Conservation (phyloP, 2,113 vertebrate genomes). For the Tachuris rubrigastra region DNA sequence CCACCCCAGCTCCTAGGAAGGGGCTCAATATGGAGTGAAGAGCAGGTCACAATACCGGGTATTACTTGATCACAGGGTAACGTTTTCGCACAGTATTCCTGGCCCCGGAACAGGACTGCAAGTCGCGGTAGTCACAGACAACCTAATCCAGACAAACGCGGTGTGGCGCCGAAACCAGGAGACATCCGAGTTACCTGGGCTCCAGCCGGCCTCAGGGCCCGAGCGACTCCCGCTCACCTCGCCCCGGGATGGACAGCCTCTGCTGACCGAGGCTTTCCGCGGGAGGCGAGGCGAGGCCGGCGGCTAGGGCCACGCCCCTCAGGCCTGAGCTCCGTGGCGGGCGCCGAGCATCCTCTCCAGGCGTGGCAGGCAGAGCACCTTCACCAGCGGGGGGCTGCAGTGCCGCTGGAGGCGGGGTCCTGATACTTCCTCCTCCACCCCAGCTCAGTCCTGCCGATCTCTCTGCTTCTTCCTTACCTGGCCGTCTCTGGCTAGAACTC, state of each 20-base stretch:
- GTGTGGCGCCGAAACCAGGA: neutral
- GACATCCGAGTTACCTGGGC: neutral
- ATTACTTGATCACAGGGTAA: neutral
- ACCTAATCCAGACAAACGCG: neutral
- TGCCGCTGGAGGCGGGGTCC: neutral
- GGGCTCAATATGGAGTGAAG: neutral
- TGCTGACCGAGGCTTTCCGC: neutral
- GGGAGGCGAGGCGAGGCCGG: neutral
- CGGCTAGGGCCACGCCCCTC: neutral
- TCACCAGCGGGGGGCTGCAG: neutral
- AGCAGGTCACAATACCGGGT: neutral
- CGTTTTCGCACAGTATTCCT: neutral
- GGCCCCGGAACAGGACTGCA: neutral
- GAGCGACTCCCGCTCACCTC: neutral
- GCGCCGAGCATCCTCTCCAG: neutral
- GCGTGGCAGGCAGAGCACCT: neutral
- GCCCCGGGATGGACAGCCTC: neutral
- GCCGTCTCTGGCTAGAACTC: constrained; percentile 22
- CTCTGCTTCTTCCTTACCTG: neutral
- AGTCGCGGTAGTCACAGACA: neutral
- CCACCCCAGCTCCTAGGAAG: neutral
- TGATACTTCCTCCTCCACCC: neutral
- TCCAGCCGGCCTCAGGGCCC: neutral
- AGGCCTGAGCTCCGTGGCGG: neutral
- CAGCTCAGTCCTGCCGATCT: constrained; percentile 32